These are phyloP conservation scores for Chitala chitala DNA, from an alignment of 2,113 vertebrate genomes.

Conservation along the genomic window DNA sequence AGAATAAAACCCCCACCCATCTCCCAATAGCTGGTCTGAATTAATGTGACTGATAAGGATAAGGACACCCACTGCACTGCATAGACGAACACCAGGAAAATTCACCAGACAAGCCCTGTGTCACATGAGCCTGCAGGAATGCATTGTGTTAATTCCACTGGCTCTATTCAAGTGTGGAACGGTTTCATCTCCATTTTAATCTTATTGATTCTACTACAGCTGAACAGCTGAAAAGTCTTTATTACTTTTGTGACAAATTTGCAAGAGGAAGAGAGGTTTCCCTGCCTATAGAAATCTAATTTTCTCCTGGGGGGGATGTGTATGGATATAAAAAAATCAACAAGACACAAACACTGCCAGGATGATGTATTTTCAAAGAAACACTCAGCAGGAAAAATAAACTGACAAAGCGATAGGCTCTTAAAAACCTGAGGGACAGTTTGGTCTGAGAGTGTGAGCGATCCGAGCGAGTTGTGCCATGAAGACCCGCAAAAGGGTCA, in stretches of 20 bases:
- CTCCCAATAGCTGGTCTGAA: no score
- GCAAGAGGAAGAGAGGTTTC: neutral
- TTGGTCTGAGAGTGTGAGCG: neutral
- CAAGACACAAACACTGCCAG: neutral
- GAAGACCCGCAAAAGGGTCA: neutral
- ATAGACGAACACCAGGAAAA: no score
- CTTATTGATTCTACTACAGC: neutral
- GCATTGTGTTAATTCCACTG: no score
- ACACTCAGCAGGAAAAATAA: neutral
- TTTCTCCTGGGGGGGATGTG: neutral
- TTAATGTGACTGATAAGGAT: no score
- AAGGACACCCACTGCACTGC: no score
- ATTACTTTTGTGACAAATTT: no score
- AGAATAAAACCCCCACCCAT: no score
- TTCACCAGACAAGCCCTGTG: no score
- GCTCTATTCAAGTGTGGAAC: no score
- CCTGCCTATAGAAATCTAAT: neutral
- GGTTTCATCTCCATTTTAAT: neutral
- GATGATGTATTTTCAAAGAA: constrained; percentile 1
- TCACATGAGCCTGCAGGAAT: no score
- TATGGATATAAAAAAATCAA: neutral
- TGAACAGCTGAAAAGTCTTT: neutral
- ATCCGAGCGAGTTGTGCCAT: neutral
- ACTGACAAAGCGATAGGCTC: no score
- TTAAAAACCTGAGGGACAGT: constrained; percentile 14